Evolutionary conservation across 2,113 vertebrate genomes (phyloP).

Genomic region (Mesitornis unicolor): DNA sequence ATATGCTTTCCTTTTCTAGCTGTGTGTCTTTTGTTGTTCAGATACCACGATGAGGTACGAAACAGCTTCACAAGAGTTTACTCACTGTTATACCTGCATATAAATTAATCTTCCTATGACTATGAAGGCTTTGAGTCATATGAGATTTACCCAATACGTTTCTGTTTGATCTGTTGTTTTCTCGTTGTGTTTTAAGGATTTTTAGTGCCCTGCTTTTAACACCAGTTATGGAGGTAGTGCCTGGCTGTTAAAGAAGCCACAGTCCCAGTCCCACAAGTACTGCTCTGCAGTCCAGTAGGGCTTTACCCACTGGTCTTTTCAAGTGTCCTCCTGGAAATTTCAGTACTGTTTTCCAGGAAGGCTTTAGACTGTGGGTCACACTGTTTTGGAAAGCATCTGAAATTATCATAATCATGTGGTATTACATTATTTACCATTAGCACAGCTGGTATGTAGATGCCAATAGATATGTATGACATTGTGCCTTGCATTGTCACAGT

Average conservation of each 20-base stretch:
- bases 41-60: background rate
- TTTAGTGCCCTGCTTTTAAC: background rate
- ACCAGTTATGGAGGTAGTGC: background rate
- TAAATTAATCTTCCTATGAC: background rate
- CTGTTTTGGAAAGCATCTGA: background rate
- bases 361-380: background rate
- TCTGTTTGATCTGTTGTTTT: background rate
- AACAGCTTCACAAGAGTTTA: background rate
- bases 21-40: background rate
- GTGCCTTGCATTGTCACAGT: background rate
- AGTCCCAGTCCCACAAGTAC: background rate
- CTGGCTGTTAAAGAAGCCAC: background rate
- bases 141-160: background rate
- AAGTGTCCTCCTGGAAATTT: background rate
- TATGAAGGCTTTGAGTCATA: background rate
- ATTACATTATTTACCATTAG: background rate
- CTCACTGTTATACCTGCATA: background rate
- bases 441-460: background rate
- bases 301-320: background rate
- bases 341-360: background rate
- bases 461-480: background rate
- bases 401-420: background rate
- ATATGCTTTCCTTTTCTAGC: background rate
- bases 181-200: background rate
- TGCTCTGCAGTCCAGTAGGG: background rate